phyloP scores from a whole-genome alignment of 2,888 invertebrate species.

The Apoderus coryli region DNA sequence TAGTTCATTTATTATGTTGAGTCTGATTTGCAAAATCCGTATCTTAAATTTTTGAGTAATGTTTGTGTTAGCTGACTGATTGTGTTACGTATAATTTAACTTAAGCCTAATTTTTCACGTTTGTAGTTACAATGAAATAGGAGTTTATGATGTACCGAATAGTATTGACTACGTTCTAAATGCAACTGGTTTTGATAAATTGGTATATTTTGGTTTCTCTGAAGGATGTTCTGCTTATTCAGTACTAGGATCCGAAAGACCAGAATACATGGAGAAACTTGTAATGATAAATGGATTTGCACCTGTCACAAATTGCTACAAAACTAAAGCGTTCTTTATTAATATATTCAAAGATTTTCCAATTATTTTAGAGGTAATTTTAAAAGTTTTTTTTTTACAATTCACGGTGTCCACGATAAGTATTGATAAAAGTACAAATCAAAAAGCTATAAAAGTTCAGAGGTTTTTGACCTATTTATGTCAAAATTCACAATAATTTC shows the following conservation, averaged over 20 bases:
- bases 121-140: slow-evolving; percentile 15
- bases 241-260: slow-evolving; percentile 12
- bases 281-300: slow-evolving; percentile 14
- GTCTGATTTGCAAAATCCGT: too few species aligned
- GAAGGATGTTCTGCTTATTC: slow-evolving; percentile 14
- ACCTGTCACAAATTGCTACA: slow-evolving; percentile 13
- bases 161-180: slow-evolving; percentile 13
- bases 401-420: too few species aligned
- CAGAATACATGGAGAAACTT: slow-evolving; percentile 16
- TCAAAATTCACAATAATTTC: too few species aligned
- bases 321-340: slow-evolving; percentile 7
- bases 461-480: too few species aligned
- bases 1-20: too few species aligned
- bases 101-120: too few species aligned
- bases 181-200: slow-evolving; percentile 8
- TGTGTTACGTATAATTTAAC: too few species aligned
- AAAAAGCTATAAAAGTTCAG: too few species aligned
- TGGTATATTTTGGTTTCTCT: slow-evolving; percentile 14
- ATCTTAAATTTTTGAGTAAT: too few species aligned
- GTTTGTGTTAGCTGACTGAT: too few species aligned
- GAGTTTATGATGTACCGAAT: slow-evolving; percentile 14
- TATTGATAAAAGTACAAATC: too few species aligned
- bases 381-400: neutral
- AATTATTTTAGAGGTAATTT: slow-evolving; percentile 9
- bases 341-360: slow-evolving; percentile 7